phyloP scores from a whole-genome alignment of 2,797 vertebrate genomes.

The Phyllotis vaccarum region DNA sequence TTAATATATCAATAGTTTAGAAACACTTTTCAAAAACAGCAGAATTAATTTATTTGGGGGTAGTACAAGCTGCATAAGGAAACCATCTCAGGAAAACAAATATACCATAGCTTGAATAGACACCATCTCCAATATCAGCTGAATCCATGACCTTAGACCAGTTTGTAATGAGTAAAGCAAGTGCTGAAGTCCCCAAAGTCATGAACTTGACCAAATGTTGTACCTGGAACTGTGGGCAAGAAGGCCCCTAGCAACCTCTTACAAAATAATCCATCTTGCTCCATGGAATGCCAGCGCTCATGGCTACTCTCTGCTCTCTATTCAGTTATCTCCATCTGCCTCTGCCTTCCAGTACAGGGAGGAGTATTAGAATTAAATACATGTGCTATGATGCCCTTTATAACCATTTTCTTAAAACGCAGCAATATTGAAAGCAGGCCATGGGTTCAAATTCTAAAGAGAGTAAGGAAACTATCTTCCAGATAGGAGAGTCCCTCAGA shows the following conservation, averaged over 20 bases:
- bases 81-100: background rate
- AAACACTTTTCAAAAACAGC: constrained; percentile 5
- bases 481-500: background rate
- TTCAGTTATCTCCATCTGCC: background rate
- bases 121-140: background rate
- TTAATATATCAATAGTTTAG: constrained; percentile 33
- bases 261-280: background rate
- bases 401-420: background rate
- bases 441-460: background rate
- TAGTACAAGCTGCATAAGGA: background rate
- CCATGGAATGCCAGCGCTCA: background rate
- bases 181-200: background rate
- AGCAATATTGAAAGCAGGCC: background rate
- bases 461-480: background rate
- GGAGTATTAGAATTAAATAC: background rate
- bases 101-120: background rate
- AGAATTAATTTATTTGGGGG: background rate
- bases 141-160: background rate
- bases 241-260: background rate
- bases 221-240: background rate
- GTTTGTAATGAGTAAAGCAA: background rate
- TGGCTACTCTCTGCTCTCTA: background rate
- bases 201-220: background rate
- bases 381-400: background rate
- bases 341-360: background rate